Percentiles rank a stretch among this genome's conserved stretches.
These are phyloP conservation scores for Struthidea cinerea DNA, from an alignment of 2,113 vertebrate genomes.

Conservation along the genomic window DNA sequence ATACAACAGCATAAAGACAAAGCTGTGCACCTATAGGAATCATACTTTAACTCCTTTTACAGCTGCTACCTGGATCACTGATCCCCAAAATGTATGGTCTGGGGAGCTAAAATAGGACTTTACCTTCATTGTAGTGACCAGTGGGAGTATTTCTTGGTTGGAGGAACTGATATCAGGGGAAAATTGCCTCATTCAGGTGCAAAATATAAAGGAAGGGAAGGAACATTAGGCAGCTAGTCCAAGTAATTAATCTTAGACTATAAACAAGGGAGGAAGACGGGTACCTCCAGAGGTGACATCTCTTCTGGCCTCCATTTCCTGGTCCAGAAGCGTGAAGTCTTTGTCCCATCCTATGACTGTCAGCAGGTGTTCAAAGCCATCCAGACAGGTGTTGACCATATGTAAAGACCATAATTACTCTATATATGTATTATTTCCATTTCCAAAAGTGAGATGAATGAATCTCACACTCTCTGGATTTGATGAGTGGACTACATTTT, in stretches of 20 bases:
- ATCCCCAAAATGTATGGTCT: background rate
- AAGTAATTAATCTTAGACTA: background rate
- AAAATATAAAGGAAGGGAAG: background rate
- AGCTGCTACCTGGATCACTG: background rate
- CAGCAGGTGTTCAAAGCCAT: background rate
- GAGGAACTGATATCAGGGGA: background rate
- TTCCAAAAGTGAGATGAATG: background rate
- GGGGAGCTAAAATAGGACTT: background rate
- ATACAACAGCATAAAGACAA: background rate
- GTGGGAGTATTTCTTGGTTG: background rate
- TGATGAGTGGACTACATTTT: rapidly evolving
- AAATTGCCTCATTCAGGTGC: background rate
- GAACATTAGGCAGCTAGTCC: background rate
- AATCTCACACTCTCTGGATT: background rate
- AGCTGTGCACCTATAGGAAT: background rate
- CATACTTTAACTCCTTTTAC: background rate
- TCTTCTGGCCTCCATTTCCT: background rate
- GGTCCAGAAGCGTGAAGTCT: background rate
- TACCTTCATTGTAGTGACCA: background rate
- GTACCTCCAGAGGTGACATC: background rate
- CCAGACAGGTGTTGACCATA: background rate
- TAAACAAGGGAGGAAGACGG: background rate
- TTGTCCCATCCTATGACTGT: background rate
- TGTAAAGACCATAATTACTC: background rate
- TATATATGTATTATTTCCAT: background rate